Conservation (phyloP, 2,113 vertebrate genomes). For the Isichthys henryi region DNA sequence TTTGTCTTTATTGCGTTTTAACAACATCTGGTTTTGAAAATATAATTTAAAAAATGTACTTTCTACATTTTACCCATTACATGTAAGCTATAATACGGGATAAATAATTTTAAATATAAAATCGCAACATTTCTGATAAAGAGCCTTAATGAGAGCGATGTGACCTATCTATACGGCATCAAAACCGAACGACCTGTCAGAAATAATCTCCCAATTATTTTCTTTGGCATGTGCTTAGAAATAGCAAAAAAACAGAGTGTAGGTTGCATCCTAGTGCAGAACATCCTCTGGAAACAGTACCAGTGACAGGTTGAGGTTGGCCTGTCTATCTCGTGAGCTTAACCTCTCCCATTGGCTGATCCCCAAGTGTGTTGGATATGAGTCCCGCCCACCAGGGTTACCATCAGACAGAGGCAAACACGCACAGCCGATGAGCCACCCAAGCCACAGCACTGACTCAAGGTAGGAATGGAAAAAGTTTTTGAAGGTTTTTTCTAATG, state of each 20-base stretch:
- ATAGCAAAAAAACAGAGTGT: not conserved
- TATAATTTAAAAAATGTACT: not conserved
- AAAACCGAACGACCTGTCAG: not conserved
- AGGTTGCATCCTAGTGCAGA: not conserved
- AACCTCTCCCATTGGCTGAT: constrained; percentile 1
- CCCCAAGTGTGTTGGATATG: not conserved
- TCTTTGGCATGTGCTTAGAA: not conserved
- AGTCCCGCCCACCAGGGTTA: not conserved
- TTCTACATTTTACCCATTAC: not conserved
- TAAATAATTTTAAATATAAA: not conserved
- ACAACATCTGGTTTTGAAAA: not conserved
- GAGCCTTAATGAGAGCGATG: not conserved
- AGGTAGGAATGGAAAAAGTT: constrained; percentile 22
- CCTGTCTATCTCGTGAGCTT: not conserved
- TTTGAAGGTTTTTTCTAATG: not conserved
- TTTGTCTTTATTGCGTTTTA: not conserved
- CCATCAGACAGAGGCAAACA: not conserved
- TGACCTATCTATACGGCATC: not conserved
- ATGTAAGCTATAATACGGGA: not conserved
- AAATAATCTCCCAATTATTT: not conserved
- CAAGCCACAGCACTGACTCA: not conserved
- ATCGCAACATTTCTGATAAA: not conserved
- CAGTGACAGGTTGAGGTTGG: not conserved
- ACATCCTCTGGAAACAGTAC: not conserved
- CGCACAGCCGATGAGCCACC: not conserved